Evolutionary conservation across 1,140 invertebrate species (phyloP).

Genomic region (Papilio xuthus): DNA sequence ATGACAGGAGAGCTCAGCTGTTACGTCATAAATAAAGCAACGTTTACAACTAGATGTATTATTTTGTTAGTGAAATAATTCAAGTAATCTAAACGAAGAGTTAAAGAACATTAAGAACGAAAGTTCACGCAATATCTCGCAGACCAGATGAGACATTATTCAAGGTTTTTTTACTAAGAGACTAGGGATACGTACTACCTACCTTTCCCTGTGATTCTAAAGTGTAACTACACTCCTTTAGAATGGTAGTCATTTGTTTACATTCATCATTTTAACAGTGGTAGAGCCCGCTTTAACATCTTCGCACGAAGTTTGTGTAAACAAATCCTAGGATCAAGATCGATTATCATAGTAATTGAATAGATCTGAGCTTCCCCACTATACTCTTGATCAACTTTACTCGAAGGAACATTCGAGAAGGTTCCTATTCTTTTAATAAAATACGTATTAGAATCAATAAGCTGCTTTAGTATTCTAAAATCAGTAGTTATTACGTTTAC

Average conservation of each 20-base stretch:
- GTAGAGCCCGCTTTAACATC: background rate
- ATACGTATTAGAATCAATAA: background rate
- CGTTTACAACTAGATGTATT: background rate
- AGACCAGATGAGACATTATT: background rate
- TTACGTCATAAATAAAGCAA: background rate
- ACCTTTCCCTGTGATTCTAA: no score
- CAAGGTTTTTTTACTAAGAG: background rate
- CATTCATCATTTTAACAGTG: no score
- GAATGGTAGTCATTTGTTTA: no score
- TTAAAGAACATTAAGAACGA: no score
- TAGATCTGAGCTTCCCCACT: background rate
- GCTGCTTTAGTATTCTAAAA: no score
- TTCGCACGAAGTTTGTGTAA: background rate
- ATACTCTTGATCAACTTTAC: slow-evolving; percentile 13
- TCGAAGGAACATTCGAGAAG: slow-evolving; percentile 13
- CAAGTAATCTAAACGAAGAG: no score
- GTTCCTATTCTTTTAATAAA: background rate
- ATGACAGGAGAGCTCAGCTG: background rate
- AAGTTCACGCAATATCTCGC: no score
- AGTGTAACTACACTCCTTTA: background rate
- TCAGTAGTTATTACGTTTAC: no score
- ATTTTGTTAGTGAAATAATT: background rate
- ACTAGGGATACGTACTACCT: background rate
- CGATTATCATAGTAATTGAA: slow-evolving; percentile 11
- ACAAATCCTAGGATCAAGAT: background rate